phyloP scores from a whole-genome alignment of 2,888 invertebrate species.

The Troglohyphantes excavatus region DNA sequence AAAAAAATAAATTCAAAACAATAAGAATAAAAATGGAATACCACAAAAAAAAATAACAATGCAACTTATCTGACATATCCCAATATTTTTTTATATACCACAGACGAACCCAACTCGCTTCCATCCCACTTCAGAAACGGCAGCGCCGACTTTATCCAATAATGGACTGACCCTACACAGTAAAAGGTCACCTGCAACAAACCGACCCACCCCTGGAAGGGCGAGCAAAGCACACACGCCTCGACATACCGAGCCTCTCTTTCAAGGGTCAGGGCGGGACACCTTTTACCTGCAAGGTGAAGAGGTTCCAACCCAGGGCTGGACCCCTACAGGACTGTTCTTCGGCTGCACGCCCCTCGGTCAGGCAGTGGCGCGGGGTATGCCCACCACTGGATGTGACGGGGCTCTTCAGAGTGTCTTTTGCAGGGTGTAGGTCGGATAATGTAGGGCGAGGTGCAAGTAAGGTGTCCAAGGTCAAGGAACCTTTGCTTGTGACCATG shows the following conservation, averaged over 20 bases:
- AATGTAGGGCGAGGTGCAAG: conserved; percentile 70
- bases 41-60: not conserved
- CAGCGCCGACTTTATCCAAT: conserved; percentile 29
- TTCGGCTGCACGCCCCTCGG: conserved; percentile 55
- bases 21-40: too few species aligned
- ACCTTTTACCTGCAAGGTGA: conserved; percentile 75
- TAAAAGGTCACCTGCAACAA: conserved; percentile 63
- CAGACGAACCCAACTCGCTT: not conserved
- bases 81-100: not conserved
- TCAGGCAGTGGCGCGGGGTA: conserved; percentile 34
- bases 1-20: too few species aligned
- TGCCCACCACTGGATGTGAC: conserved; percentile 39
- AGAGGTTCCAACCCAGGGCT: conserved; percentile 77
- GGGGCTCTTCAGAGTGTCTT: conserved; percentile 5
- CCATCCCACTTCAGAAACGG: conserved; percentile 33
- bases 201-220: conserved; percentile 44
- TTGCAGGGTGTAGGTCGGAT: conserved; percentile 63
- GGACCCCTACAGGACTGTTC: conserved; percentile 61
- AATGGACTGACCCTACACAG: conserved; percentile 68
- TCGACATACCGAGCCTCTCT: conserved; percentile 59
- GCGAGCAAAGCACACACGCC: conserved; percentile 58
- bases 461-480: conserved; percentile 66
- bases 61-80: not conserved
- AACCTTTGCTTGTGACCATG: conserved; percentile 68
- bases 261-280: conserved; percentile 71